phyloP scores from a whole-genome alignment of 2,888 invertebrate genomes.

The Frankliniella fusca region DNA sequence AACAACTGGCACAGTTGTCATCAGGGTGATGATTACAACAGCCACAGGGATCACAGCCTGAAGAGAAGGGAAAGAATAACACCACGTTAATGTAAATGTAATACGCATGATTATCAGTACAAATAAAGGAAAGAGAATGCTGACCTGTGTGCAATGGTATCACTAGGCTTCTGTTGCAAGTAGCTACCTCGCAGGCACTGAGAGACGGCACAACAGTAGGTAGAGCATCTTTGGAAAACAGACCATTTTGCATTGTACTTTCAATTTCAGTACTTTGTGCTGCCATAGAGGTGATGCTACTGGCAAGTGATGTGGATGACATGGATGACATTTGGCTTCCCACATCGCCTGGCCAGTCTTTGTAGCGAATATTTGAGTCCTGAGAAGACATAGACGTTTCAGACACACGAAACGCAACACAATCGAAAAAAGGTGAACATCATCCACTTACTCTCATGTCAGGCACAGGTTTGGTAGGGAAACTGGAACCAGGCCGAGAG shows the following conservation, averaged over 20 bases:
- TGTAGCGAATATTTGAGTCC: conserved; percentile 32
- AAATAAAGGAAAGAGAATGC: conserved; percentile 13
- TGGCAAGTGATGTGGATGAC: conserved; percentile 22
- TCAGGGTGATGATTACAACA: conserved; percentile 34
- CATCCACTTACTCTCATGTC: conserved; percentile 40
- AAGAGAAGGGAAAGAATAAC: neutral
- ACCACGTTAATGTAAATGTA: neutral
- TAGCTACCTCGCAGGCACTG: conserved; percentile 34
- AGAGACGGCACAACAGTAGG: conserved; percentile 2
- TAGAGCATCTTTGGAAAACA: conserved; percentile 25
- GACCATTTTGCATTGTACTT: conserved; percentile 18
- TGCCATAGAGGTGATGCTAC: conserved; percentile 22
- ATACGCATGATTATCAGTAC: neutral
- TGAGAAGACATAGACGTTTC: neutral
- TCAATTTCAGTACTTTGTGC: conserved; percentile 17
- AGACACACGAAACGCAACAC: neutral
- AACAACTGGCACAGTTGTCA: conserved; percentile 32
- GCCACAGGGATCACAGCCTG: conserved; percentile 38
- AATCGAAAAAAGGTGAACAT: neutral
- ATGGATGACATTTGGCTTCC: conserved; percentile 9
- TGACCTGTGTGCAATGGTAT: conserved; percentile 38
- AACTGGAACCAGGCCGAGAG: conserved; percentile 40
- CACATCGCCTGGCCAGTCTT: conserved; percentile 10
- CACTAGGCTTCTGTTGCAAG: conserved; percentile 33
- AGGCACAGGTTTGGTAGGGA: conserved; percentile 45